phyloP scores from a whole-genome alignment of 2,888 invertebrate genomes.

The Drosophila algonquin region DNA sequence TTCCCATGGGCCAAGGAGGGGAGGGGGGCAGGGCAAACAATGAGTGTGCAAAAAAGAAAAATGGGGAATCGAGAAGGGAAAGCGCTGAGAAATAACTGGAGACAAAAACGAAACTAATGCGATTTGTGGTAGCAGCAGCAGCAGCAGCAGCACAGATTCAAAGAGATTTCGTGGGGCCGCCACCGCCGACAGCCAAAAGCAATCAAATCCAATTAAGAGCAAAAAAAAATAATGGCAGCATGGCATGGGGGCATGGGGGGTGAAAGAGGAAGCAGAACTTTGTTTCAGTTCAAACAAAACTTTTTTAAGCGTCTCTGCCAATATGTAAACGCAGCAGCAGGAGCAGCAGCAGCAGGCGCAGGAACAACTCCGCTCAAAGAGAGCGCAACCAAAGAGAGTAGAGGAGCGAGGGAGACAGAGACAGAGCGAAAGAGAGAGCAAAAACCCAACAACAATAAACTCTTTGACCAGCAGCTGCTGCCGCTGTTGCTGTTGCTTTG shows the following conservation, averaged over 20 bases:
- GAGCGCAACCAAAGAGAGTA: neutral
- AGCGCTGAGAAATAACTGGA: conserved; percentile 61
- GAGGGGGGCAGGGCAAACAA: conserved; percentile 48
- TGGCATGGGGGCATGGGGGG: neutral
- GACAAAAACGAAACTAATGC: conserved; percentile 62
- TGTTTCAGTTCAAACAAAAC: conserved; percentile 57
- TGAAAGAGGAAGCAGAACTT: conserved; percentile 40
- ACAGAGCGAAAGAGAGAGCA: conserved; percentile 29
- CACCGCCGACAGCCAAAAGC: conserved; percentile 64
- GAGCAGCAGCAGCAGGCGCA: conserved; percentile 57
- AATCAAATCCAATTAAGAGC: conserved; percentile 78
- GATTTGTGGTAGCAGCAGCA: conserved; percentile 54
- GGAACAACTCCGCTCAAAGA: conserved; percentile 39
- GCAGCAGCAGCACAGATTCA: conserved; percentile 32
- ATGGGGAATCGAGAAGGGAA: conserved; percentile 55
- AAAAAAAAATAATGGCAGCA: conserved; percentile 35
- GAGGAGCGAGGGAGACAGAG: conserved; percentile 16
- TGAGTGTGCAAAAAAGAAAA: conserved; percentile 55
- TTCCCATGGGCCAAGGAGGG: conserved; percentile 50
- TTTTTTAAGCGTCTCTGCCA: conserved; percentile 44
- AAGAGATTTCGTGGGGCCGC: conserved; percentile 53
- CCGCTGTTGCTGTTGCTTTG: neutral
- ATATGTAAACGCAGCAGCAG: conserved; percentile 58
- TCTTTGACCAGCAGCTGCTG: conserved; percentile 76
- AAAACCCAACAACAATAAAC: conserved; percentile 43